Conservation (phyloP, 2,797 vertebrate genomes). For the Rhynchonycteris naso region DNA sequence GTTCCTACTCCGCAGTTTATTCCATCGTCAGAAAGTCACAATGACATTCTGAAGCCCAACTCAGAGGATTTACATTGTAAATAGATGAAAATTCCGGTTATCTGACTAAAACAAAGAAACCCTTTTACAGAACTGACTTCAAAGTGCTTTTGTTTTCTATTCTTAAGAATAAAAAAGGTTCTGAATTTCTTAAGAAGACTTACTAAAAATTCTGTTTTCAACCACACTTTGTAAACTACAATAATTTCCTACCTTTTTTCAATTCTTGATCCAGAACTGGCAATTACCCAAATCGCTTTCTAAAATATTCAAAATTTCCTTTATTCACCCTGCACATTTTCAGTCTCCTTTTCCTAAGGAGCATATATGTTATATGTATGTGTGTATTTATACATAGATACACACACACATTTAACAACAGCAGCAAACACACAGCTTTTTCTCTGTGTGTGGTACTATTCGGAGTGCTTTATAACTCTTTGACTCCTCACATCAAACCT, state of each 20-base stretch:
- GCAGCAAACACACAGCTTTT: not conserved
- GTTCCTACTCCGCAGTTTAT: not conserved
- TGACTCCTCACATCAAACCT: not conserved
- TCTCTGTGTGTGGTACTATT: not conserved
- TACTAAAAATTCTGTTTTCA: slow-evolving; percentile 40
- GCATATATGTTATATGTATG: not conserved
- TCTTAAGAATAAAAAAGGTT: slow-evolving; percentile 57
- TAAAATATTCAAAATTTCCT: slow-evolving; percentile 50
- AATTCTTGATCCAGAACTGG: slow-evolving; percentile 23
- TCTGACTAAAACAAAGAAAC: slow-evolving; percentile 64
- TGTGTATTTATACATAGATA: not conserved
- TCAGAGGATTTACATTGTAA: slow-evolving; percentile 36
- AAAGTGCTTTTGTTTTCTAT: slow-evolving; percentile 52
- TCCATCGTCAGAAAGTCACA: slow-evolving; percentile 14
- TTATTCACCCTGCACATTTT: not conserved
- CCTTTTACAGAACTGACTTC: slow-evolving; percentile 43
- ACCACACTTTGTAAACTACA: not conserved
- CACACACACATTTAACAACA: not conserved
- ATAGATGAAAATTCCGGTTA: slow-evolving; percentile 60
- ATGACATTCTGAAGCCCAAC: slow-evolving; percentile 47
- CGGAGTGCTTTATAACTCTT: not conserved
- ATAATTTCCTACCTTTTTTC: slow-evolving; percentile 21
- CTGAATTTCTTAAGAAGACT: slow-evolving; percentile 49
- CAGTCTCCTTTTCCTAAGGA: not conserved
- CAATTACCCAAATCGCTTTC: slow-evolving; percentile 9